Conservation (phyloP, 2,888 invertebrate genomes). For the Trachelus iudaicus region DNA sequence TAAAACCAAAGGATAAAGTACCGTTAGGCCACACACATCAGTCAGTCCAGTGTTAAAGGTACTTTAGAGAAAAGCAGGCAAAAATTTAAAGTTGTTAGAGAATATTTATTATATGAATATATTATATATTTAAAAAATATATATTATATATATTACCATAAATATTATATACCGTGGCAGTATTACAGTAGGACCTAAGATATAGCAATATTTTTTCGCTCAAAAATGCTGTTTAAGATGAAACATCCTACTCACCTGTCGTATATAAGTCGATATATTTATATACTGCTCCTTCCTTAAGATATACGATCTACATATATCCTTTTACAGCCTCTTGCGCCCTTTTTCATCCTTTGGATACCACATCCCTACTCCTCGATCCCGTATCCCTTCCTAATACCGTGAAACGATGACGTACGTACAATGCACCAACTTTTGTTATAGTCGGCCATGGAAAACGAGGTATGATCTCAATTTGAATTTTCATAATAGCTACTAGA, state of each 20-base stretch:
- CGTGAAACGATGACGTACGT: conserved; percentile 3
- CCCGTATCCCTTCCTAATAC: background rate
- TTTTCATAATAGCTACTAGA: background rate
- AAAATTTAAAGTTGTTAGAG: conserved; percentile 24
- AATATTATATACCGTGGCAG: conserved; percentile 52
- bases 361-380: background rate
- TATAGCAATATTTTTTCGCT: conserved; percentile 58
- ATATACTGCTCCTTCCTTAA: conserved; percentile 15
- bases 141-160: conserved; percentile 28
- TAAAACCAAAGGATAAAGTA: background rate
- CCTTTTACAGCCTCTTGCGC: conserved; percentile 6
- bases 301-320: conserved; percentile 13
- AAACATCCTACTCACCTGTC: conserved; percentile 5
- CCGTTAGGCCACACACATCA: background rate
- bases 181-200: conserved; percentile 54
- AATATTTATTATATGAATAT: conserved; percentile 28
- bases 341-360: background rate
- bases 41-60: background rate
- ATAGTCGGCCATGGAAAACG: background rate
- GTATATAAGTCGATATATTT: conserved; percentile 20
- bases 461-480: background rate
- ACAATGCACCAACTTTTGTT: conserved; percentile 7
- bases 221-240: conserved; percentile 26
- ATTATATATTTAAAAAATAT: conserved; percentile 12
- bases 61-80: background rate